These are phyloP conservation scores for Alloscopus bannaensis DNA, from an alignment of 2,888 invertebrate species.

Conservation along the genomic window DNA sequence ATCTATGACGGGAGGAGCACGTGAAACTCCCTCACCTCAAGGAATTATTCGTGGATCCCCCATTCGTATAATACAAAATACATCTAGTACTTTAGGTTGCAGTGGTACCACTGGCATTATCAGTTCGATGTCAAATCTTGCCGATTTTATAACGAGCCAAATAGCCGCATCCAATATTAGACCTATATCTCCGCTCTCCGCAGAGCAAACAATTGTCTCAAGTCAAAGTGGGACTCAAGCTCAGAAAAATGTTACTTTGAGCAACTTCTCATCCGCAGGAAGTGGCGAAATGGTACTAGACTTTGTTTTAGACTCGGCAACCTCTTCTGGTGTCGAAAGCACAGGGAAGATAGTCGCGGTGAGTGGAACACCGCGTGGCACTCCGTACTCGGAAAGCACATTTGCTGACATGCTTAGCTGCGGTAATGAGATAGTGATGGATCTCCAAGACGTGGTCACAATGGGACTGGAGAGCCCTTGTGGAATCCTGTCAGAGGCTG, in stretches of 20 bases:
- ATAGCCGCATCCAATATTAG: slow-evolving; percentile 73
- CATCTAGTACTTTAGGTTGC: background rate
- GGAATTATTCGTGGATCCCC: slow-evolving; percentile 50
- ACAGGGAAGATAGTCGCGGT: slow-evolving; percentile 20
- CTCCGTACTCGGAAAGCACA: slow-evolving; percentile 50
- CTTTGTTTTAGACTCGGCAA: slow-evolving; percentile 39
- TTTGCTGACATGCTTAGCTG: slow-evolving; percentile 65
- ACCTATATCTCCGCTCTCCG: slow-evolving; percentile 71
- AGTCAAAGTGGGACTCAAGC: slow-evolving; percentile 18
- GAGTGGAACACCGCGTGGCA: slow-evolving; percentile 20
- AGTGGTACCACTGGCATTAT: slow-evolving; percentile 37
- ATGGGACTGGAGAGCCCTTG: slow-evolving; percentile 68
- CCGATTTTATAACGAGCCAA: slow-evolving; percentile 73
- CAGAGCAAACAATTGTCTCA: slow-evolving; percentile 21
- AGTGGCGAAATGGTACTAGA: slow-evolving; percentile 51
- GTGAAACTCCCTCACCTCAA: slow-evolving; percentile 45
- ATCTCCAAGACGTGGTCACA: slow-evolving; percentile 69
- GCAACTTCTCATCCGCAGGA: background rate
- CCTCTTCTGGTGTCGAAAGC: background rate
- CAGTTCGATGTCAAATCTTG: slow-evolving; percentile 69
- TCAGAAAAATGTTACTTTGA: slow-evolving; percentile 28
- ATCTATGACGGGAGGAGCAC: slow-evolving; percentile 13
- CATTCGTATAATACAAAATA: slow-evolving; percentile 55
- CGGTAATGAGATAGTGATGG: slow-evolving; percentile 67
- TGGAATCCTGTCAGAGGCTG: slow-evolving; percentile 69